Conservation (phyloP, 37 sponge, comb jelly and placozoan genomes). For the Cliona cf. orientalis region DNA sequence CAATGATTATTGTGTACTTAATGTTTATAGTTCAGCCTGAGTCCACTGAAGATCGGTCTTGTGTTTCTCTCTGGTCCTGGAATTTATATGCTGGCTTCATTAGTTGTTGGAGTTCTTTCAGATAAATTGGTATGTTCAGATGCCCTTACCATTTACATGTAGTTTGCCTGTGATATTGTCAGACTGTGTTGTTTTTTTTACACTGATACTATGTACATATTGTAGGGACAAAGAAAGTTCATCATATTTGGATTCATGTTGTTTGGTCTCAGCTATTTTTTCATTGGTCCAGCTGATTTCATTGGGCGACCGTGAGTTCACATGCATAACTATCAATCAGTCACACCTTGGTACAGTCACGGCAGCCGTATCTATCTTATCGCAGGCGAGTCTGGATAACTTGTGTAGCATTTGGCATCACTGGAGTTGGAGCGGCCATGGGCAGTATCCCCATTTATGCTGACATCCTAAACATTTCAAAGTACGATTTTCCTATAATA, state of each 20-base stretch:
- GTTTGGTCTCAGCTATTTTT: slow-evolving; percentile 38
- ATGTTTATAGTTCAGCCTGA: slow-evolving; percentile 42
- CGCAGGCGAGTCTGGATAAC: slow-evolving; percentile 58
- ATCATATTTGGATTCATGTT: slow-evolving; percentile 35
- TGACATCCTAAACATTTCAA: slow-evolving; percentile 43
- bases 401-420: slow-evolving; percentile 7
- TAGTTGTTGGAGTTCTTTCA: slow-evolving; percentile 40
- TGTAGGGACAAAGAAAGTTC: slow-evolving; percentile 51
- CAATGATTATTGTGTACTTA: background rate
- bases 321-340: background rate
- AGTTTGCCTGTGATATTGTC: too few species aligned
- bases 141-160: too few species aligned
- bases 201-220: too few species aligned
- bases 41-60: slow-evolving; percentile 26
- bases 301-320: slow-evolving; percentile 29
- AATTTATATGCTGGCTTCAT: slow-evolving; percentile 40
- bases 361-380: background rate
- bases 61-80: slow-evolving; percentile 36
- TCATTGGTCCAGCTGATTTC: slow-evolving; percentile 62
- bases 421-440: slow-evolving; percentile 44
- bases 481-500: too few species aligned
- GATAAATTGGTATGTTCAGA: slow-evolving; percentile 56
- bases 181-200: too few species aligned
- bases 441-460: slow-evolving; percentile 31
- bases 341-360: background rate